These are phyloP conservation scores for Nipponia nippon DNA, from an alignment of 2,113 vertebrate genomes.

Conservation along the genomic window DNA sequence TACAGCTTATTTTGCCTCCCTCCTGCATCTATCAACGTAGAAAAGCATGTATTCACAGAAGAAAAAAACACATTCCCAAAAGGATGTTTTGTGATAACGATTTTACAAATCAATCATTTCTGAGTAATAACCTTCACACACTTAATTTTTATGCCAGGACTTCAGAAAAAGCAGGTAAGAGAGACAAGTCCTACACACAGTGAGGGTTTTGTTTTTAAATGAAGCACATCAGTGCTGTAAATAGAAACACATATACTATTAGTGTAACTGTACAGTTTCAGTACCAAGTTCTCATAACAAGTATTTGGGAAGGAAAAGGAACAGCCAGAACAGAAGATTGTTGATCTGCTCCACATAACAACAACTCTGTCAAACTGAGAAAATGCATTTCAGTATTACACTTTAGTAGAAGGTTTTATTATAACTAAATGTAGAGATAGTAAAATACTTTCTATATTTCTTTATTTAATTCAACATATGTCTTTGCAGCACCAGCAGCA, in stretches of 20 bases:
- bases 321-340: neutral
- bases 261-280: neutral
- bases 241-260: neutral
- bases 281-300: neutral
- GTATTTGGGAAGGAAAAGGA: neutral
- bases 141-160: neutral
- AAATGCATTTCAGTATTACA: neutral
- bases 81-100: neutral
- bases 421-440: neutral
- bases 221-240: neutral
- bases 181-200: neutral
- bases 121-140: neutral
- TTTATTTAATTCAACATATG: neutral
- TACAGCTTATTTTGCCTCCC: neutral
- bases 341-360: neutral
- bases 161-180: neutral
- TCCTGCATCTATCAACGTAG: neutral
- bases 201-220: neutral
- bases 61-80: neutral
- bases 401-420: neutral
- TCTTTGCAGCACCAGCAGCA: neutral
- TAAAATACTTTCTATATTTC: neutral
- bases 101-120: neutral
- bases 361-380: neutral
- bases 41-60: neutral